A percentile compares a stretch with the other conserved stretches of the same genome.
These are phyloP conservation scores for Athripsodes cinereus DNA, from an alignment of 2,888 invertebrate genomes.

Conservation along the genomic window DNA sequence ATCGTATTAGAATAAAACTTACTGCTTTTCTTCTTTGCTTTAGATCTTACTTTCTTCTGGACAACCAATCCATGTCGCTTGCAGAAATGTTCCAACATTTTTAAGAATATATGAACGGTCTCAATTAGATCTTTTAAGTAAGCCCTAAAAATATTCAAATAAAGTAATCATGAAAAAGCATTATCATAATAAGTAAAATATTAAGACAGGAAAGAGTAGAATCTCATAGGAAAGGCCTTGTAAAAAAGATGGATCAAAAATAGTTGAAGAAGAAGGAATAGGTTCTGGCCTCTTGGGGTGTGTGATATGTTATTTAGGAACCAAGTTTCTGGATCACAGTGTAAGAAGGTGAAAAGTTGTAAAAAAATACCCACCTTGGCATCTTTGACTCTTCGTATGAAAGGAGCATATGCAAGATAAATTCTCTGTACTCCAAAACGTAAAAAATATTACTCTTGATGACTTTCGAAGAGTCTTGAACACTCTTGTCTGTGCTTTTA, in stretches of 20 bases:
- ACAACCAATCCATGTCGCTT: constrained; percentile 61
- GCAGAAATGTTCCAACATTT: constrained; percentile 77
- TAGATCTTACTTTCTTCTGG: constrained; percentile 56
- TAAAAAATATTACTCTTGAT: constrained; percentile 91
- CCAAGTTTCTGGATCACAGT: too few species aligned
- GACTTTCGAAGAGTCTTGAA: constrained; percentile 75
- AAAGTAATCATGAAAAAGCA: not conserved
- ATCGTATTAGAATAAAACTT: constrained; percentile 34
- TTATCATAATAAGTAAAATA: not conserved
- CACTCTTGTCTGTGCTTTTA: constrained; percentile 59
- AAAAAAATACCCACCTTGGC: constrained; percentile 58
- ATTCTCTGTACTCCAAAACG: constrained; percentile 89
- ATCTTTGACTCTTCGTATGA: constrained; percentile 81
- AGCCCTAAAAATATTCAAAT: constrained; percentile 46
- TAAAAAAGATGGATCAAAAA: too few species aligned
- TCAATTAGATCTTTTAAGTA: constrained; percentile 85
- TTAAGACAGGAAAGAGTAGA: not conserved
- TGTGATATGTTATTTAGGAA: too few species aligned
- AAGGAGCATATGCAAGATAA: constrained; percentile 71
- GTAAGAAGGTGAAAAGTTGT: too few species aligned
- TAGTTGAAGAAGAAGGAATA: too few species aligned
- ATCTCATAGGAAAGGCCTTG: too few species aligned
- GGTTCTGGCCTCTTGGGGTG: too few species aligned
- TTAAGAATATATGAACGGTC: constrained; percentile 84
- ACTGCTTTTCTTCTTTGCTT: constrained; percentile 45